These are phyloP conservation scores for Chlorodrepanis virens DNA, from an alignment of 2,113 vertebrate species.

Conservation along the genomic window DNA sequence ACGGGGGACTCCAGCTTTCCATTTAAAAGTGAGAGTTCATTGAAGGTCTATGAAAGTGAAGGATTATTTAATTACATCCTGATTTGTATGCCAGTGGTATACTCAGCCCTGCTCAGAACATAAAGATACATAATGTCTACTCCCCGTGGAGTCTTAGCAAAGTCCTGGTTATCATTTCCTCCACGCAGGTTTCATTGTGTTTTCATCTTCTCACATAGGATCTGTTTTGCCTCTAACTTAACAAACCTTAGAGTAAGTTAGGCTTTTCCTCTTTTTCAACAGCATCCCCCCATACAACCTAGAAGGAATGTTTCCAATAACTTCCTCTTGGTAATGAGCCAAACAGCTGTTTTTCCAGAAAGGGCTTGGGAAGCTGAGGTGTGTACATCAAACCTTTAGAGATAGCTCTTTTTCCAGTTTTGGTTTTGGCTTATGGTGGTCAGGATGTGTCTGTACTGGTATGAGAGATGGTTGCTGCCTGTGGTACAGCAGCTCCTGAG, in stretches of 20 bases:
- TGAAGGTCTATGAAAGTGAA: background rate
- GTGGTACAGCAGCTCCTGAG: background rate
- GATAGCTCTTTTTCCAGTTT: background rate
- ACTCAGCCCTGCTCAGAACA: background rate
- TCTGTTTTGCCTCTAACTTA: background rate
- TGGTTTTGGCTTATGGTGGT: background rate
- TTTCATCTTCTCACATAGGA: background rate
- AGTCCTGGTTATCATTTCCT: background rate
- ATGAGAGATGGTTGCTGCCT: background rate
- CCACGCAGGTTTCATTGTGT: background rate
- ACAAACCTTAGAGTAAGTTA: background rate
- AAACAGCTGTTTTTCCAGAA: slow-evolving; percentile 18
- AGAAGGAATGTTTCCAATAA: background rate
- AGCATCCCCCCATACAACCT: background rate
- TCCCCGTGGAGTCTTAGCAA: background rate
- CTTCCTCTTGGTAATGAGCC: background rate
- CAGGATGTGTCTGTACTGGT: background rate
- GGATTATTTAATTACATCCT: slow-evolving; percentile 48
- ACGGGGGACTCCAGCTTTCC: background rate
- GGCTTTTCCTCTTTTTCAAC: background rate
- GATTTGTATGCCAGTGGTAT: background rate
- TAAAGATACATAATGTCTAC: background rate
- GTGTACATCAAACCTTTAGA: background rate
- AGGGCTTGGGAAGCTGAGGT: background rate
- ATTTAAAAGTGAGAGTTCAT: background rate